Evolutionary conservation across 2,113 vertebrate species (phyloP), one percentile per base, ranked within the genome.

Genomic region (Himantopus leucocephalus): DNA sequence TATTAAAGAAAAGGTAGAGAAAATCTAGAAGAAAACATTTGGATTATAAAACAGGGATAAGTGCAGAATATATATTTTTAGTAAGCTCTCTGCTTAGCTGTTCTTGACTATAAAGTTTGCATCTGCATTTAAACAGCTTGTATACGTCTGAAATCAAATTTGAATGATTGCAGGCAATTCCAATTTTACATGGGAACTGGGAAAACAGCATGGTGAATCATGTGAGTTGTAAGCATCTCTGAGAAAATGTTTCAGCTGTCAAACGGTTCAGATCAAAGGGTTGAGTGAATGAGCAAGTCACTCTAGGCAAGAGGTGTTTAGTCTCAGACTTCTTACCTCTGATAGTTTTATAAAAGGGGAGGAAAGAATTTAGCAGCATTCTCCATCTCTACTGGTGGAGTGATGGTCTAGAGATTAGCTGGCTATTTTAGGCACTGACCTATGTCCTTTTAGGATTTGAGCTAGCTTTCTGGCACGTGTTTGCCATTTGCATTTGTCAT

Each of bases 71-170:
- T 63, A 27, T 92, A 87, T 92, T 88, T 94, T 96, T 90, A 85
- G 74, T 68, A 94, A 95, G 83, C 74, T 85, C 74, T 79, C 48
- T 92, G 66, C 77, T 92, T 84, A 70, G 62, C 64, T 67, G 59
- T 96, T 96, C 81, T 92, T 52, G 84, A 71, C 86, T 97, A 66
- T 94, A 85, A 95, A 95, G 70, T 95, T 92, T 96, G 58, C 91
- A 85, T 96, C 96, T 97, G 96, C 96, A 96, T 96, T 97, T 97
- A 87, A 97, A 92, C 89, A 88, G 62, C 75, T 86, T 64, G 55
- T 70, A 77, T 75, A 59, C 0, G 0, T 68, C 92, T 72, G 72
- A 92, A 92, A 96, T 96, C 76, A 92, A 96, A 95, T 87, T 82
- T 68, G 86, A 96, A 90, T 93, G 76, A 93, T 92, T 93, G 89